phyloP scores from a whole-genome alignment of 2,888 invertebrate species.

The Nymphalis polychloros region DNA sequence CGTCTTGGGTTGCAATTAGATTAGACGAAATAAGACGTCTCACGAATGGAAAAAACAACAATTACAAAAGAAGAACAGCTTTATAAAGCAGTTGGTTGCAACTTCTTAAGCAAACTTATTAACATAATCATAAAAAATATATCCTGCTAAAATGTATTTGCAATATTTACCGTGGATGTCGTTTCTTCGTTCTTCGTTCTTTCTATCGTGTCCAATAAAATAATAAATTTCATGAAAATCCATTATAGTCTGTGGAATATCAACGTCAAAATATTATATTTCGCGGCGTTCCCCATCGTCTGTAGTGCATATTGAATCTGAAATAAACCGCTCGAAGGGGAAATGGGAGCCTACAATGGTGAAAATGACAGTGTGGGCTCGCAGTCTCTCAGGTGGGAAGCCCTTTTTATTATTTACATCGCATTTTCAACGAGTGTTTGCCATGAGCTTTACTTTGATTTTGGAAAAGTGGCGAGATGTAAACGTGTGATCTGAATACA shows the following conservation, averaged over 20 bases:
- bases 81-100: too few species aligned
- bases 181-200: neutral
- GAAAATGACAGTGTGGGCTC: slow-evolving; percentile 61
- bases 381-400: slow-evolving; percentile 44
- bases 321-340: slow-evolving; percentile 72
- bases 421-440: slow-evolving; percentile 81
- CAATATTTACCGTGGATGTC: neutral
- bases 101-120: neutral
- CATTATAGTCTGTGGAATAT: slow-evolving; percentile 46
- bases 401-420: slow-evolving; percentile 81
- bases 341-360: slow-evolving; percentile 62
- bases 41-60: too few species aligned
- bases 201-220: neutral
- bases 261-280: slow-evolving; percentile 68
- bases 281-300: slow-evolving; percentile 57
- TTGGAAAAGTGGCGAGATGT: slow-evolving; percentile 72
- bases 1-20: too few species aligned
- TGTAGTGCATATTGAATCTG: slow-evolving; percentile 78
- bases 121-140: neutral
- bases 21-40: too few species aligned
- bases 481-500: slow-evolving; percentile 76
- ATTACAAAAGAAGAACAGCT: too few species aligned
- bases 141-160: neutral
- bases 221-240: slow-evolving; percentile 6
- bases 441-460: slow-evolving; percentile 78